Evolutionary conservation across 2,113 vertebrate species (phyloP), one percentile per base, ranked within the genome.

Genomic region (Peromyscus californicus): DNA sequence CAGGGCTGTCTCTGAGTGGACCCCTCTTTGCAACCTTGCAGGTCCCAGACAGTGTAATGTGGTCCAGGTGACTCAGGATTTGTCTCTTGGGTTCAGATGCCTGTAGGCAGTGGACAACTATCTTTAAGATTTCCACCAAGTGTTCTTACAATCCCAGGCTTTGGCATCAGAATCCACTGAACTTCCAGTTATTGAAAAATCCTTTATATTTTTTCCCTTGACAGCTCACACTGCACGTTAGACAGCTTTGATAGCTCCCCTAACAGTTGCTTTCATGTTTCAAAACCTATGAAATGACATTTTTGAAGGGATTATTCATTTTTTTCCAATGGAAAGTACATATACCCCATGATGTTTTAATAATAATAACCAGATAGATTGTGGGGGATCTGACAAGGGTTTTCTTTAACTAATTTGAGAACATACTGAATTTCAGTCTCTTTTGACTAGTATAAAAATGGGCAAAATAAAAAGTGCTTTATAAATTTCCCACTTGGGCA

Each of bases 361-460:
- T 98, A 98, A 98, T 97, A 95, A 70, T 90, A 98, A 97, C 97
- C 98, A 99, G 96, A 98, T 98, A 98, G 97, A 97, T 88, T 51
- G 45, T 65, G 54, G 97, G 94, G 94, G 90, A 94, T 94, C 92
- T 94, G 93, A 97, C 69, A 97, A 95, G 36, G 36, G 67, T 79
- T 97, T 94, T 97, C 89, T 97, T 96, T 72, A 93, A 15, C 90
- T 97, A 96, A 97, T 96, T 96, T 96, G 97, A 92, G 90, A 98
- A 97, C 97, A 98, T 93, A 92, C 94, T 97, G 97, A 97, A 96
- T 97, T 98, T 97, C 94, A 96, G 86, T 96, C 97, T 98, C 84
- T 98, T 97, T 63, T 96, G 96, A 48, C 80, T 96, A 97, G 94
- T 90, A 93, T 91, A 98, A 97, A 98, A 98, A 98, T 98, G 90